Percentiles rank a stretch among this genome's conserved stretches.
Evolutionary conservation across 2,797 vertebrate genomes (phyloP).

Genomic region (Otolemur crassicaudatus): DNA sequence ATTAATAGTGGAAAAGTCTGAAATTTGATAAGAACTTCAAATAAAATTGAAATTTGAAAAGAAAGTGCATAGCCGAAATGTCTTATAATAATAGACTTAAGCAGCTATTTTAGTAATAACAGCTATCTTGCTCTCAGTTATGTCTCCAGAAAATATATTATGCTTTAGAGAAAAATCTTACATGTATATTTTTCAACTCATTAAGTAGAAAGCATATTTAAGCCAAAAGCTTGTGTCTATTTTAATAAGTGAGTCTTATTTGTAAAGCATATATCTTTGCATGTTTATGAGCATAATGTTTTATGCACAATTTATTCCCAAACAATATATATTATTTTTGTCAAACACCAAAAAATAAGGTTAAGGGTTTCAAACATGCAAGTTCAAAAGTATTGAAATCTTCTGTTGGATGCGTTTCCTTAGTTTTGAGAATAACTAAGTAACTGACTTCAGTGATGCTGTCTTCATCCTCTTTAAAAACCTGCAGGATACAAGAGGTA

Average conservation of each 20-base stretch:
- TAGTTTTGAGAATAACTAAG: neutral
- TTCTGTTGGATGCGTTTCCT: accelerated
- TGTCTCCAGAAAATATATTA: neutral
- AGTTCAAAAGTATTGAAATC: neutral
- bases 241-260: neutral
- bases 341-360: neutral
- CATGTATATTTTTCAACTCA: neutral
- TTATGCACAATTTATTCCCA: neutral
- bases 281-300: neutral
- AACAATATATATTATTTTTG: neutral
- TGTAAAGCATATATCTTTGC: neutral
- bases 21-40: neutral
- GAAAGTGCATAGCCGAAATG: neutral
- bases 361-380: neutral
- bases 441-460: accelerated
- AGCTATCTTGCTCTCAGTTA: neutral
- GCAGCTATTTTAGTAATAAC: too few species aligned
- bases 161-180: neutral
- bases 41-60: neutral
- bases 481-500: neutral
- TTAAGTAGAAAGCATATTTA: neutral
- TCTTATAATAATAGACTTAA: neutral
- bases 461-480: neutral
- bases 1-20: neutral
- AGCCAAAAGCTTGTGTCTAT: neutral